Percentiles rank a stretch among this genome's conserved stretches.
These are phyloP conservation scores for Pygoscelis adeliae DNA, from an alignment of 2,113 vertebrate species.

Conservation along the genomic window DNA sequence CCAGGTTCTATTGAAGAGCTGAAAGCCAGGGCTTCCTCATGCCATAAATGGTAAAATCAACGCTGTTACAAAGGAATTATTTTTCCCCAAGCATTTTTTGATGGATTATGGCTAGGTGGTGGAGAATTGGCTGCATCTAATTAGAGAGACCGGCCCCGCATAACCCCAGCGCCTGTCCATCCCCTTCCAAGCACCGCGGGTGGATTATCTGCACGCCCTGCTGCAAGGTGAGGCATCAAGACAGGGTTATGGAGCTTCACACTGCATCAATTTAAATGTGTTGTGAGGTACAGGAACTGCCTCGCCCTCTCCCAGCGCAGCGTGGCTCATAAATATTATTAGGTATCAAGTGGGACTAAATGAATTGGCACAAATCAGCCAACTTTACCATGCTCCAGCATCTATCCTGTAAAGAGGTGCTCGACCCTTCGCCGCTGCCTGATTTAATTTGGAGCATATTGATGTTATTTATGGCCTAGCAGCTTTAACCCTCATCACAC, in stretches of 20 bases:
- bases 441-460: not conserved
- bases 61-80: not conserved
- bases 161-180: fast-evolving
- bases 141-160: not conserved
- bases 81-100: not conserved
- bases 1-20: not conserved
- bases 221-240: not conserved
- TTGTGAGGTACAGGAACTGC: not conserved
- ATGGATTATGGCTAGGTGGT: not conserved
- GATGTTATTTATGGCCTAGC: constrained; percentile 20
- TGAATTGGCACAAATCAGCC: not conserved
- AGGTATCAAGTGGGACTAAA: not conserved
- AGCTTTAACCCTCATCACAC: not conserved
- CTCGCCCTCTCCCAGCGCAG: not conserved
- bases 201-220: not conserved
- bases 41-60: not conserved
- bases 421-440: not conserved
- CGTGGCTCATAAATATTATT: not conserved
- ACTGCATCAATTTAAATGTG: not conserved
- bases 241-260: not conserved
- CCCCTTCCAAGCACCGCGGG: fast-evolving
- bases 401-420: not conserved
- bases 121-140: not conserved
- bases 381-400: not conserved
- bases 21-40: not conserved